These are phyloP conservation scores for Mesorhabditis spiculigera DNA, from an alignment of 2,888 invertebrate genomes.

Conservation along the genomic window DNA sequence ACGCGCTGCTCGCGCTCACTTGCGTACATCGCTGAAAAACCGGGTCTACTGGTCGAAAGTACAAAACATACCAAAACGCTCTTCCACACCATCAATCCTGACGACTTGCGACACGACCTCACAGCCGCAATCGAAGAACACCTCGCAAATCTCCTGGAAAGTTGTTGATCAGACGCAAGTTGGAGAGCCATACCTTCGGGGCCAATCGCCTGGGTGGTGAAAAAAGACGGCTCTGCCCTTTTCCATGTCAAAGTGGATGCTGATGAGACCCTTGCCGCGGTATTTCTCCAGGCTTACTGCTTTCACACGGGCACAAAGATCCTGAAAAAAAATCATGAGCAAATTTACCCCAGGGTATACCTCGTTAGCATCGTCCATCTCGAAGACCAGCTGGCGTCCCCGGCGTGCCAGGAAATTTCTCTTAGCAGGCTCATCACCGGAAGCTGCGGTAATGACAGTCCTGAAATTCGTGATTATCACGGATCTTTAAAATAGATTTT, in stretches of 20 bases:
- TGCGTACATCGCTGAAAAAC: neutral
- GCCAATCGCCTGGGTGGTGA: slow-evolving; percentile 22
- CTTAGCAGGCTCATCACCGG: neutral
- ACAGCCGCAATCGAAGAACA: slow-evolving; percentile 27
- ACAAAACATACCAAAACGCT: slow-evolving; percentile 25
- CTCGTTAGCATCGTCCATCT: neutral
- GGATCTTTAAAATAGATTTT: neutral
- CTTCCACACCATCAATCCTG: slow-evolving; percentile 26
- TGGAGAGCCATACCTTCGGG: slow-evolving; percentile 9
- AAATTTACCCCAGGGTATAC: neutral
- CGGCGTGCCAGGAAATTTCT: neutral
- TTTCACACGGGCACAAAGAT: neutral
- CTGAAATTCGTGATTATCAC: neutral
- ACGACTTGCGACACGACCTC: slow-evolving; percentile 30
- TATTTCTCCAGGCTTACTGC: neutral
- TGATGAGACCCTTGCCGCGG: slow-evolving; percentile 28
- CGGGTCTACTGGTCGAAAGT: too few species aligned
- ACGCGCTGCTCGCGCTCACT: neutral
- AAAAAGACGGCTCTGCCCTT: slow-evolving; percentile 23
- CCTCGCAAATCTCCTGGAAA: slow-evolving; percentile 23
- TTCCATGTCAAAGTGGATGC: slow-evolving; percentile 24
- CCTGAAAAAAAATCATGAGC: too few species aligned
- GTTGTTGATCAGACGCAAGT: neutral
- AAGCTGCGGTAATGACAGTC: neutral
- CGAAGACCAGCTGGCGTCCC: neutral